phyloP scores from a whole-genome alignment of 53 echinoderm and acorn worm genomes.

The Antedon mediterranea region DNA sequence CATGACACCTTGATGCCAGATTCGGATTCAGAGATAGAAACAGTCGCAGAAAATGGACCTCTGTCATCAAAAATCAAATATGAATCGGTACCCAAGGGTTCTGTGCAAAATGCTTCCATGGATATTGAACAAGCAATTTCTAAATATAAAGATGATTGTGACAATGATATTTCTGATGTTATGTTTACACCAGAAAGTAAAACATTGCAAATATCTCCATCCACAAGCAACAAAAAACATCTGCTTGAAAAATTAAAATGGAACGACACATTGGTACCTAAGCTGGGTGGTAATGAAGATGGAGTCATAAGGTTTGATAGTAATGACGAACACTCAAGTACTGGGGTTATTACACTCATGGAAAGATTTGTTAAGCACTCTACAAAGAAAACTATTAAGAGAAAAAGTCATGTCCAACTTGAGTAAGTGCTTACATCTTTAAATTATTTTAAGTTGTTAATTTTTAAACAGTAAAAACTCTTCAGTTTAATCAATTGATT shows the following conservation, averaged over 20 bases:
- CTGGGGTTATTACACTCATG: conserved; percentile 53
- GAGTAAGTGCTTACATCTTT: conserved; percentile 53
- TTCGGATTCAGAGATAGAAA: not conserved
- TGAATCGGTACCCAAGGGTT: not conserved
- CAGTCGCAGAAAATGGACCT: not conserved
- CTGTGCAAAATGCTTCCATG: too few relatives aligned
- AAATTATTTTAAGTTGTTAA: too few relatives aligned
- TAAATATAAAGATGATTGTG: not conserved
- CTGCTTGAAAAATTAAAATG: conserved; percentile 31
- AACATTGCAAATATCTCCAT: not conserved
- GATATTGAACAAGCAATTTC: too few relatives aligned
- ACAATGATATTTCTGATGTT: not conserved
- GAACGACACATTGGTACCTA: conserved; percentile 17
- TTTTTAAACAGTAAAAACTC: too few relatives aligned
- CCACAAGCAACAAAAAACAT: not conserved
- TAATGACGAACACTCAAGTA: conserved; percentile 13
- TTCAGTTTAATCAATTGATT: too few relatives aligned
- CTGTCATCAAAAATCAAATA: not conserved
- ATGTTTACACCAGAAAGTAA: not conserved
- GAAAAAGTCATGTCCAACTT: conserved; percentile 49
- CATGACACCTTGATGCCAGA: not conserved
- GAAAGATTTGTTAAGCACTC: conserved; percentile 61
- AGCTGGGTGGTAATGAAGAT: conserved; percentile 44
- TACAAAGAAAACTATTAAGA: conserved; percentile 18
- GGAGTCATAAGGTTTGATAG: conserved; percentile 47